Conservation (phyloP, 53 echinoderm and acorn worm species). For the Apostichopus leukothele region DNA sequence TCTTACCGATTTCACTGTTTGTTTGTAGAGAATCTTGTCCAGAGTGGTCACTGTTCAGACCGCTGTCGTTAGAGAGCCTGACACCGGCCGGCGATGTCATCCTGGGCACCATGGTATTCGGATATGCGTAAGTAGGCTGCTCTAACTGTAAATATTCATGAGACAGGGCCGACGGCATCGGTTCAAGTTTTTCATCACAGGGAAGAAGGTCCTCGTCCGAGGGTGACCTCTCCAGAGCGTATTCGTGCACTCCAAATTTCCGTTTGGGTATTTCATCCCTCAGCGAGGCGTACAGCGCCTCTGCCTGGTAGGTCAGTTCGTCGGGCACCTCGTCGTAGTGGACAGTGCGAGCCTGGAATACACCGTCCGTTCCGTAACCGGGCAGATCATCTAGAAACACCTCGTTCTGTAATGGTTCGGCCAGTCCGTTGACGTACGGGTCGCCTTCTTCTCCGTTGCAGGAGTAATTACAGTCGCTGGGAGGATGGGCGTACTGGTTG, state of each 20-base stretch:
- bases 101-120: not conserved
- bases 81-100: not conserved
- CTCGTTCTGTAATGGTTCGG: constrained; percentile 11
- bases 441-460: not conserved
- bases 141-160: constrained; percentile 46
- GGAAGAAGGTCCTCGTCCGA: not conserved
- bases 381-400: constrained; percentile 11
- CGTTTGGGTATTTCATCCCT: constrained; percentile 39
- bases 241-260: constrained; percentile 49
- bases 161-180: not conserved
- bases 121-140: constrained; percentile 1
- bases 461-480: not conserved
- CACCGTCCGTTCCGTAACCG: constrained; percentile 10
- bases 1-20: constrained; percentile 37
- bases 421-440: constrained; percentile 2
- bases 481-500: not conserved
- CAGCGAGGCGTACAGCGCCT: constrained; percentile 39
- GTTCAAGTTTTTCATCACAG: not conserved
- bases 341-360: constrained; percentile 2
- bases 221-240: constrained; percentile 21
- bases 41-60: constrained; percentile 31
- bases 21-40: not conserved
- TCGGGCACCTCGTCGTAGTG: constrained; percentile 35
- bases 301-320: constrained; percentile 26
- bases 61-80: constrained; percentile 40